These are phyloP conservation scores for Martes martes DNA, from an alignment of 2,113 vertebrate species.

Conservation along the genomic window DNA sequence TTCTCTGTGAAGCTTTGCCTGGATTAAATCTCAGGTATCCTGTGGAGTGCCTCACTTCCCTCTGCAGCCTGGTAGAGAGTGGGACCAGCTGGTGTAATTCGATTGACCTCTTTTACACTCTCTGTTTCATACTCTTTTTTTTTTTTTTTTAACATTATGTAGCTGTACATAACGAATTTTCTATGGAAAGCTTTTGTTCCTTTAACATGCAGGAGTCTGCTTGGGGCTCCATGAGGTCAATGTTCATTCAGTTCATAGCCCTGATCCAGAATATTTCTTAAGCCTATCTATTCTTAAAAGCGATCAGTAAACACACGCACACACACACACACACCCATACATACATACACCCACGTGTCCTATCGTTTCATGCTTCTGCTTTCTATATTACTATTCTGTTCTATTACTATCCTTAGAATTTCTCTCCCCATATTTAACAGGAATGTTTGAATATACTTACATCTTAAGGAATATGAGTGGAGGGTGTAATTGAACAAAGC, in stretches of 20 bases:
- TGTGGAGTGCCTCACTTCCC: not conserved
- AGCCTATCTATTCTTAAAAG: not conserved
- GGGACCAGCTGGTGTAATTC: conserved; percentile 10
- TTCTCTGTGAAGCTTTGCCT: not conserved
- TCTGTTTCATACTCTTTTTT: not conserved
- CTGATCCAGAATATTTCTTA: conserved; percentile 8
- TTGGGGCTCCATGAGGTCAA: not conserved
- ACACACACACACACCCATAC: not conserved
- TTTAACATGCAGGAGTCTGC: not conserved
- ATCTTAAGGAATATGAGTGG: conserved; percentile 2
- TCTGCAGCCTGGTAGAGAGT: not conserved
- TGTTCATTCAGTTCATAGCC: not conserved
- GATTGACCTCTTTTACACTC: conserved; percentile 8
- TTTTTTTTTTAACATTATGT: not conserved
- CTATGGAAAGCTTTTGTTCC: not conserved
- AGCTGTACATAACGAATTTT: not conserved
- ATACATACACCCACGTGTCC: not conserved
- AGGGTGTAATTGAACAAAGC: not conserved
- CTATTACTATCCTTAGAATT: not conserved
- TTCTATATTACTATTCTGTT: not conserved
- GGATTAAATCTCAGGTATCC: not conserved
- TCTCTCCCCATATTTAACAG: not conserved
- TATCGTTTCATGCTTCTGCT: not conserved
- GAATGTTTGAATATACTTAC: not conserved
- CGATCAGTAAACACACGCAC: not conserved